Conservation (phyloP, 2,888 invertebrate genomes). For the Leucoptera coffeella region DNA sequence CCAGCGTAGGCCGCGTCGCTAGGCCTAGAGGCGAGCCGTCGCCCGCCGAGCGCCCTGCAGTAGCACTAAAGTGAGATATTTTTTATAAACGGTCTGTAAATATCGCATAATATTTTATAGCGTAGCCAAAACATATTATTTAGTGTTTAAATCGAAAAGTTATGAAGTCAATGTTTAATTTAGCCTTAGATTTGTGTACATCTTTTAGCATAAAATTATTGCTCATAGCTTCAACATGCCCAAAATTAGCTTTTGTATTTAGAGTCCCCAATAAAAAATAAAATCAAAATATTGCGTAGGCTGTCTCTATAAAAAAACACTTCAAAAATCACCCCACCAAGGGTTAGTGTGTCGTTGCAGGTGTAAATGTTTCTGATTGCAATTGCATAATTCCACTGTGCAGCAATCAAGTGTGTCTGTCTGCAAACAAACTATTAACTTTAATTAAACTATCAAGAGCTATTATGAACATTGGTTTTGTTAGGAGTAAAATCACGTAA, state of each 20-base stretch:
- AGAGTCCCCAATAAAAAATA: background rate
- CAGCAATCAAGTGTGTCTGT: background rate
- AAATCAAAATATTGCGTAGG: background rate
- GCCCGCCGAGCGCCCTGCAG: no score
- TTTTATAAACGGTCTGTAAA: slow-evolving; percentile 3
- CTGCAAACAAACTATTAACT: slow-evolving; percentile 2
- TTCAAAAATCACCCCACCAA: background rate
- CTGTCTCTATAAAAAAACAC: background rate
- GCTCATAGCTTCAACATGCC: no score
- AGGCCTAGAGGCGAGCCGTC: no score
- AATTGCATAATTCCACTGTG: background rate
- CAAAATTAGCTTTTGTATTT: background rate
- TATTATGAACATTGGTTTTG: slow-evolving; percentile 1
- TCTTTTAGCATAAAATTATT: no score
- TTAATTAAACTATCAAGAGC: slow-evolving; percentile 2
- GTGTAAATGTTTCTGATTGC: slow-evolving; percentile 3
- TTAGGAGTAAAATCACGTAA: no score
- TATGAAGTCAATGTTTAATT: no score
- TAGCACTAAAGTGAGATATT: slow-evolving; percentile 5
- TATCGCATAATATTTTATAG: no score
- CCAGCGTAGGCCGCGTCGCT: no score
- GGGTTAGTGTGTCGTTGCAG: no score
- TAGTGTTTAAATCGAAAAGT: no score
- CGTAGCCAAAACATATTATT: no score
- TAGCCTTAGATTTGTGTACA: no score